These are phyloP conservation scores for Drosophila merina DNA, from an alignment of 2,888 invertebrate genomes.

Conservation along the genomic window DNA sequence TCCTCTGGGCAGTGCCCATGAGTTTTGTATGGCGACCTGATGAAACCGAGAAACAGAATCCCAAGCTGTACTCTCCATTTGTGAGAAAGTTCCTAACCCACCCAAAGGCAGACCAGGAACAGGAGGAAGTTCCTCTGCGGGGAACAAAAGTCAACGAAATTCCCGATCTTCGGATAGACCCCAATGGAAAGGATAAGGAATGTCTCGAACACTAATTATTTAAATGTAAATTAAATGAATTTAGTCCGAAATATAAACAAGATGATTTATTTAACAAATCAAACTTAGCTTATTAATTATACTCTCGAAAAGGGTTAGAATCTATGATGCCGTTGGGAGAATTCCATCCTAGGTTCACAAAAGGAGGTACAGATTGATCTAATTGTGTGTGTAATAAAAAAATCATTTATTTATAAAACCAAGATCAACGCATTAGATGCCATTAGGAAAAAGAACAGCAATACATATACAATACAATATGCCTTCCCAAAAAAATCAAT, in stretches of 20 bases:
- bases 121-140: slow-evolving; percentile 65
- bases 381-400: too few relatives aligned
- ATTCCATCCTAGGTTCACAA: too few relatives aligned
- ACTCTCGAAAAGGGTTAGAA: background rate
- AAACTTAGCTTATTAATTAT: background rate
- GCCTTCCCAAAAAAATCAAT: too few relatives aligned
- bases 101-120: slow-evolving; percentile 14
- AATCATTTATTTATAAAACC: too few relatives aligned
- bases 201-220: slow-evolving; percentile 8
- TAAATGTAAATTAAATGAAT: slow-evolving; percentile 1
- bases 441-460: too few relatives aligned
- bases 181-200: slow-evolving; percentile 21
- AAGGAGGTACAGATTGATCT: too few relatives aligned
- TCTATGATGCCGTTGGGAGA: too few relatives aligned
- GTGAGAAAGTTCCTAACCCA: slow-evolving; percentile 61
- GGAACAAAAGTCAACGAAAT: slow-evolving; percentile 23
- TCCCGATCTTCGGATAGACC: slow-evolving; percentile 31
- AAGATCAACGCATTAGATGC: too few relatives aligned
- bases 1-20: slow-evolving; percentile 85
- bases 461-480: too few relatives aligned
- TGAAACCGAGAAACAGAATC: slow-evolving; percentile 65
- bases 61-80: slow-evolving; percentile 76
- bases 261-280: background rate
- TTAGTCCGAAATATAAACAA: slow-evolving; percentile 3
- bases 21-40: slow-evolving; percentile 84